Evolutionary conservation across 2,113 vertebrate genomes (phyloP).

Genomic region (Cavia porcellus): DNA sequence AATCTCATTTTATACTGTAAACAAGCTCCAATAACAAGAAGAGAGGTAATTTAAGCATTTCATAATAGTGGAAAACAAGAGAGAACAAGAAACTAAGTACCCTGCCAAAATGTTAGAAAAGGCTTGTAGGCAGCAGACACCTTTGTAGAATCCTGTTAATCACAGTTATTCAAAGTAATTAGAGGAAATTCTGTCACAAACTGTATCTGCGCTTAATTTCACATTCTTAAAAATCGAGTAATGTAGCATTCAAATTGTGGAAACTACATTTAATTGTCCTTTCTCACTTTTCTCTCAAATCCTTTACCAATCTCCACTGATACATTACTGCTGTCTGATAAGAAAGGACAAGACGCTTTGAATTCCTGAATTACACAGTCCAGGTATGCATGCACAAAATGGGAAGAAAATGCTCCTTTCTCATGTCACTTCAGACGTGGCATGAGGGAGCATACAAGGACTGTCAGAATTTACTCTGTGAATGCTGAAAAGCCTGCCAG

Average conservation of each 20-base stretch:
- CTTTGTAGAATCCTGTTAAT: constrained; percentile 19
- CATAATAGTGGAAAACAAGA: not conserved
- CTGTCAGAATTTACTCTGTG: constrained; percentile 64
- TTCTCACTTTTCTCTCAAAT: constrained; percentile 25
- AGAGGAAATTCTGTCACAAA: not conserved
- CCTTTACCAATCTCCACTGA: not conserved
- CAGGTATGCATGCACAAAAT: not conserved
- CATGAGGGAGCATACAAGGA: not conserved
- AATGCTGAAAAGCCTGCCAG: constrained; percentile 55
- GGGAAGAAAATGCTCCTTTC: not conserved
- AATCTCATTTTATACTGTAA: constrained; percentile 1
- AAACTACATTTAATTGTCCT: constrained; percentile 31
- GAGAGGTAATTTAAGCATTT: not conserved
- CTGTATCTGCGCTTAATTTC: not conserved
- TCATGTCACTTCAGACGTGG: constrained; percentile 51
- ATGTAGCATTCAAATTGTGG: constrained; percentile 37
- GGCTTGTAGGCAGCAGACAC: not conserved
- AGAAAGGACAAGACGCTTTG: constrained; percentile 23
- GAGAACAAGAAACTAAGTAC: not conserved
- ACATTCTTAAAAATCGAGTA: constrained; percentile 38
- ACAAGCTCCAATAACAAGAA: not conserved
- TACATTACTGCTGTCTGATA: constrained; percentile 40
- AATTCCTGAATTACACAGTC: constrained; percentile 2
- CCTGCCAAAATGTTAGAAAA: not conserved
- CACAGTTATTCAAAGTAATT: constrained; percentile 5